phyloP scores from a whole-genome alignment of 2,888 invertebrate genomes.

The Ennomos fuscantarius region DNA sequence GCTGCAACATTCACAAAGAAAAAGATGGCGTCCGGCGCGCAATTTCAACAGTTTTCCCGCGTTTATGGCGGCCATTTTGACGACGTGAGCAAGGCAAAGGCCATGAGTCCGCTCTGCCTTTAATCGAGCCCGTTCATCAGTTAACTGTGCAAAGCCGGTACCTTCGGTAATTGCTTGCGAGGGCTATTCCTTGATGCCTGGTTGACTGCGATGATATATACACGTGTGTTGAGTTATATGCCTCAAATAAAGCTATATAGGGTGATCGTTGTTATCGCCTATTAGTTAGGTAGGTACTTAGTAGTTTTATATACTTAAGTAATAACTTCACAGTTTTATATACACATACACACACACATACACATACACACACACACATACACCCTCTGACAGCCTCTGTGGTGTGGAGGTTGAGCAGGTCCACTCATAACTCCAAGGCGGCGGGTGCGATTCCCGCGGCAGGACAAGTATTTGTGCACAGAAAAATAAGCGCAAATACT shows the following conservation, averaged over 20 bases:
- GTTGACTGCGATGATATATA: constrained; percentile 22
- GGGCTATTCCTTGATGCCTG: constrained; percentile 33
- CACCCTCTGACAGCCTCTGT: no score
- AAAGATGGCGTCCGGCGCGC: constrained; percentile 1
- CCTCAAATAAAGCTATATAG: constrained; percentile 19
- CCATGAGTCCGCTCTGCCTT: constrained; percentile 21
- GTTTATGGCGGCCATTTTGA: constrained; percentile 27
- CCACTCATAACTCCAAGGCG: no score
- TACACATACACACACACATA: no score
- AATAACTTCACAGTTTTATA: no score
- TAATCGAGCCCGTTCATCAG: constrained; percentile 39
- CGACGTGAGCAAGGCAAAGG: constrained; percentile 16
- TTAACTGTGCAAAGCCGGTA: constrained; percentile 33
- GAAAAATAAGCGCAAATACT: no score
- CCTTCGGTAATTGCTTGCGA: constrained; percentile 41
- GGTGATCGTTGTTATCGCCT: no score
- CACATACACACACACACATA: no score
- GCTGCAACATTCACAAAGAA: constrained; percentile 7
- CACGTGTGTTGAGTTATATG: constrained; percentile 4
- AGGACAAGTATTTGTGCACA: no score
- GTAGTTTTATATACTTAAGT: no score
- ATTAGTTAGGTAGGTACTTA: no score
- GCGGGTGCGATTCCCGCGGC: no score
- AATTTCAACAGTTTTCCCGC: constrained; percentile 11
- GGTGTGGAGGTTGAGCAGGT: no score